Percentiles rank a stretch among this genome's conserved stretches.
phyloP scores from a whole-genome alignment of 2,888 invertebrate species.

The Sphaeridia pumilis region DNA sequence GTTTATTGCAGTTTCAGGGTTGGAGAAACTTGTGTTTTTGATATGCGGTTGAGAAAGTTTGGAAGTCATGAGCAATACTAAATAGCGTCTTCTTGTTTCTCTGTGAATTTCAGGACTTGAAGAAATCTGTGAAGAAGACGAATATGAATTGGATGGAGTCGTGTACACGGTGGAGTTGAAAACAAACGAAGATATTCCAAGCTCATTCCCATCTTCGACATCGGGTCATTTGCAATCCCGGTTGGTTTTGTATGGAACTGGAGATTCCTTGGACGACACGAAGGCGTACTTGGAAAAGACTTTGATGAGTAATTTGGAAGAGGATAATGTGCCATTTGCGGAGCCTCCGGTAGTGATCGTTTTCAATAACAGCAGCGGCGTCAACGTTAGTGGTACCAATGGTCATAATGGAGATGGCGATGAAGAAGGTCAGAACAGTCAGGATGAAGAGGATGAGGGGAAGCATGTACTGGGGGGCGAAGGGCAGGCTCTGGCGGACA shows the following conservation, averaged over 20 bases:
- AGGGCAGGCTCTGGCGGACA: slow-evolving; percentile 33
- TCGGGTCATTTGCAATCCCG: slow-evolving; percentile 29
- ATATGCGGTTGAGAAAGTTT: too few relatives aligned
- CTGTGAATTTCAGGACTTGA: slow-evolving; percentile 38
- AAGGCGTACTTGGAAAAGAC: slow-evolving; percentile 83
- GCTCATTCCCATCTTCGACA: slow-evolving; percentile 30
- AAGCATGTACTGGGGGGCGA: slow-evolving; percentile 28
- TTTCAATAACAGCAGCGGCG: slow-evolving; percentile 24
- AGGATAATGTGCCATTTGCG: slow-evolving; percentile 55
- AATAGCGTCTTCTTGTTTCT: too few relatives aligned
- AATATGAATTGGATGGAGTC: slow-evolving; percentile 66
- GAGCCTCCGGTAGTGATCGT: slow-evolving; percentile 35
- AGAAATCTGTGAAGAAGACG: slow-evolving; percentile 77
- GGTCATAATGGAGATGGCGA: too few relatives aligned
- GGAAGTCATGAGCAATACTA: too few relatives aligned
- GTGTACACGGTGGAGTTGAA: slow-evolving; percentile 63
- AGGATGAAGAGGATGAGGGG: slow-evolving; percentile 14
- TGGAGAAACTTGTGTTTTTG: too few relatives aligned
- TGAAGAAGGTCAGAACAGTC: too few relatives aligned
- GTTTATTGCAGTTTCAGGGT: too few relatives aligned
- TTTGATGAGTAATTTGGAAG: slow-evolving; percentile 69
- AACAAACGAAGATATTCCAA: slow-evolving; percentile 31
- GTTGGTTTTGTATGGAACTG: slow-evolving; percentile 59
- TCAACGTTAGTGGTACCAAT: too few relatives aligned
- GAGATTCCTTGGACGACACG: slow-evolving; percentile 82